Evolutionary conservation across 2,113 vertebrate species (phyloP).

Genomic region (Desmodus rotundus): DNA sequence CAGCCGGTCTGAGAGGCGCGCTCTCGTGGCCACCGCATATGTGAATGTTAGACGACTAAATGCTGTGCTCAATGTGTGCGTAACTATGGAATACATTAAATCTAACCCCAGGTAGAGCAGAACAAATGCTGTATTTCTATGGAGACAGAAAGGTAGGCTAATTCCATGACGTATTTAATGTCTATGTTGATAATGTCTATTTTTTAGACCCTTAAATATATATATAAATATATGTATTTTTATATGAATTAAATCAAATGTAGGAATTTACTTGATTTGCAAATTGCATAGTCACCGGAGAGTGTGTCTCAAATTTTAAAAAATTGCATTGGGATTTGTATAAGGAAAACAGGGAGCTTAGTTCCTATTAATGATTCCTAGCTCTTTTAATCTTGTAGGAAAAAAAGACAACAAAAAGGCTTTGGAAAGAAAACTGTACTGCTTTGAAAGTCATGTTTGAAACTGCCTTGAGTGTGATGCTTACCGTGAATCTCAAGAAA

Average conservation of each 20-base stretch:
- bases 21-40: not conserved
- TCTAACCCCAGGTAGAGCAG: not conserved
- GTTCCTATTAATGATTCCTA: not conserved
- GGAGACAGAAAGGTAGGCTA: not conserved
- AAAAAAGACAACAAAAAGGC: not conserved
- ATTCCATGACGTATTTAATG: not conserved
- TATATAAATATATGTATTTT: not conserved
- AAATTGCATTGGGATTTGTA: not conserved
- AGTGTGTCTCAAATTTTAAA: not conserved
- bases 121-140: not conserved
- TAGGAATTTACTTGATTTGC: not conserved
- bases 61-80: not conserved
- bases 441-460: not conserved
- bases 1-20: not conserved
- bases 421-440: not conserved
- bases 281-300: not conserved
- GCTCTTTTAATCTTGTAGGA: not conserved
- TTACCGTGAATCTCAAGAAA: not conserved
- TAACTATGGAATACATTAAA: not conserved
- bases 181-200: not conserved
- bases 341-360: not conserved
- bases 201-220: not conserved
- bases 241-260: not conserved
- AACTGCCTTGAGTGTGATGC: not conserved
- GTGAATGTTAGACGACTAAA: not conserved